These are phyloP conservation scores for Pachymerium ferrugineum DNA, from an alignment of 2,888 invertebrate genomes.

Conservation along the genomic window DNA sequence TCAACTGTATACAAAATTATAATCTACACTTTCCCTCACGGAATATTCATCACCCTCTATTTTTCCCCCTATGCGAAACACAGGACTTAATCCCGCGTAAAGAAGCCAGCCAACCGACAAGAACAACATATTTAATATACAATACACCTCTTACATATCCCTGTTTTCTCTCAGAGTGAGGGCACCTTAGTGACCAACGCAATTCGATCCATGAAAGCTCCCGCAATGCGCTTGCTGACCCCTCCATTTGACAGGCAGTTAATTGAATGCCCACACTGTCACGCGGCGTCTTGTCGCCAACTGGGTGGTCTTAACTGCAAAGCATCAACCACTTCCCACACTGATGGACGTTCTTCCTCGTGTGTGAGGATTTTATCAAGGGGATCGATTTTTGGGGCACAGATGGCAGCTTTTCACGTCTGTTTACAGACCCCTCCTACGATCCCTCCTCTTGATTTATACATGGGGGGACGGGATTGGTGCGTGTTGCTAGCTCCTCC, in stretches of 20 bases:
- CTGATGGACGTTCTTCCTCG: neutral
- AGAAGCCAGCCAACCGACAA: neutral
- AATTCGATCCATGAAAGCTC: neutral
- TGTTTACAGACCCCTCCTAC: neutral
- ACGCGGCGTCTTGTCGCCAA: neutral
- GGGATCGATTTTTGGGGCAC: neutral
- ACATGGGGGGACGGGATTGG: neutral
- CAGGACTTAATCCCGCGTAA: neutral
- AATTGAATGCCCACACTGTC: conserved; percentile 13
- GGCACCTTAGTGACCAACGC: too few species aligned
- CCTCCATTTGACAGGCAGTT: conserved; percentile 3
- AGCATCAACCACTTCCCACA: neutral
- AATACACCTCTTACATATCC: neutral
- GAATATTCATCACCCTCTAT: neutral
- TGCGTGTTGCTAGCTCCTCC: neutral
- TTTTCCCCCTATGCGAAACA: neutral
- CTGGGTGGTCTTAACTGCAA: conserved; percentile 13
- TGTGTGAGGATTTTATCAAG: neutral
- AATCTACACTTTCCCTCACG: neutral
- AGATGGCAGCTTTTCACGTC: neutral
- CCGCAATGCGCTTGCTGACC: conserved; percentile 4
- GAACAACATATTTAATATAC: conserved; percentile 8
- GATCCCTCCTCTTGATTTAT: neutral
- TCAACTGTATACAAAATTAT: too few species aligned
- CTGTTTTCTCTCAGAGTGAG: neutral